phyloP scores from a whole-genome alignment of 2,113 vertebrate species.

The Hymenochirus boettgeri region DNA sequence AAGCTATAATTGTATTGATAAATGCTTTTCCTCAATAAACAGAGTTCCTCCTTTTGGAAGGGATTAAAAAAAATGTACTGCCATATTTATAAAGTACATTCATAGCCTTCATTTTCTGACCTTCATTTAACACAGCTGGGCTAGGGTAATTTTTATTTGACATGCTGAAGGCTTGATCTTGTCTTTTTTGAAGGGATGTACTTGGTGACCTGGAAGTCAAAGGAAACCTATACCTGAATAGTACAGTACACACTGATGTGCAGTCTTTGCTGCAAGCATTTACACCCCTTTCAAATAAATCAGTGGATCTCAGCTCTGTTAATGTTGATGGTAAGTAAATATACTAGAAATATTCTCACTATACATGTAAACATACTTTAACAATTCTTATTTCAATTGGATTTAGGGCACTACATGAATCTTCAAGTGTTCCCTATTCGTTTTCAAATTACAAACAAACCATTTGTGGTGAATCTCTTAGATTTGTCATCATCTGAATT shows the following conservation, averaged over 20 bases:
- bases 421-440: constrained; percentile 39
- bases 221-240: constrained; percentile 32
- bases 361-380: too few species aligned
- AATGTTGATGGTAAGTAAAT: constrained; percentile 44
- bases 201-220: constrained; percentile 24
- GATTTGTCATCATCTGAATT: constrained; percentile 27
- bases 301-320: constrained; percentile 36
- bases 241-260: background rate
- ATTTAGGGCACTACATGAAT: constrained; percentile 37
- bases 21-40: too few species aligned
- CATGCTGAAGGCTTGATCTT: too few species aligned
- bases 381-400: background rate
- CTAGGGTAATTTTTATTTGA: too few species aligned
- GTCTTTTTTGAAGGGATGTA: constrained; percentile 15
- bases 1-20: too few species aligned
- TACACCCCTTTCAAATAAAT: background rate
- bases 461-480: constrained; percentile 17
- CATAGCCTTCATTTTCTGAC: too few species aligned
- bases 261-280: constrained; percentile 29
- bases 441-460: constrained; percentile 45
- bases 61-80: too few species aligned
- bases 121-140: too few species aligned
- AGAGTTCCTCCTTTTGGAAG: too few species aligned
- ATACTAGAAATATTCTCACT: background rate
- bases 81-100: too few species aligned